Conservation (phyloP, 1,140 invertebrate species). For the roundworm (Caenorhabditis elegans) region WBcel235 BX284605.5:8200001-8200500, state of each 20-base stretch:
- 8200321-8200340: neutral
- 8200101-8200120: no score
- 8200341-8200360: neutral
- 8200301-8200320: neutral
- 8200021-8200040: no score
- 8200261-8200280: neutral
- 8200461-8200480: no score
- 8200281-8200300: neutral
- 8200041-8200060: no score
- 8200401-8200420: no score
- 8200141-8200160: neutral
- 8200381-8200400: no score
- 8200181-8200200: neutral
- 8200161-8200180: neutral
- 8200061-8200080: no score
- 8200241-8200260: neutral
- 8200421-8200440: no score
- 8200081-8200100: no score
- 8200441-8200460: no score
- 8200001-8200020: neutral
- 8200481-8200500: no score
- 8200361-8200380: no score
- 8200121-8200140: neutral
- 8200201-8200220: neutral
- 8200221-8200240: conserved; percentile 4